These are phyloP conservation scores for Tinea semifulvella DNA, from an alignment of 2,888 invertebrate species.

Conservation along the genomic window DNA sequence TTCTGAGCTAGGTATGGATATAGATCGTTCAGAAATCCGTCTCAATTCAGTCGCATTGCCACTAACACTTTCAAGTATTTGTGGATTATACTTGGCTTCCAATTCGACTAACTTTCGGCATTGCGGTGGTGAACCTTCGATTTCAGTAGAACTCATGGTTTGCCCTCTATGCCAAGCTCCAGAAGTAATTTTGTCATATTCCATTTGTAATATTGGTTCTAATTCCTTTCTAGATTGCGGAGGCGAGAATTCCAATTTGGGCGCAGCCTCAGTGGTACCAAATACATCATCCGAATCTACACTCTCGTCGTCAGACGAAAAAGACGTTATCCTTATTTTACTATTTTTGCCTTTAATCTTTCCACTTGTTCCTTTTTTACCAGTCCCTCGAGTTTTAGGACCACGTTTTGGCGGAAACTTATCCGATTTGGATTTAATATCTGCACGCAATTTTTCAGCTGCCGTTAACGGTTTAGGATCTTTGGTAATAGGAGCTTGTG, in stretches of 20 bases:
- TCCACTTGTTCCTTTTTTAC: slow-evolving; percentile 63
- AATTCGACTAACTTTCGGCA: slow-evolving; percentile 72
- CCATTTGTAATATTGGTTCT: slow-evolving; percentile 76
- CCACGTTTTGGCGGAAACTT: slow-evolving; percentile 71
- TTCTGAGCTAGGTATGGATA: slow-evolving; percentile 80
- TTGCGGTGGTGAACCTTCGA: slow-evolving; percentile 79
- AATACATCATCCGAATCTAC: slow-evolving; percentile 81
- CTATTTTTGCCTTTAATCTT: slow-evolving; percentile 70
- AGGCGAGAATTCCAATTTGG: slow-evolving; percentile 77
- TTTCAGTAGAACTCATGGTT: slow-evolving; percentile 81
- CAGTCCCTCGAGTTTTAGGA: slow-evolving; percentile 69
- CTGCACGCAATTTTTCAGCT: slow-evolving; percentile 57
- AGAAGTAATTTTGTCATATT: slow-evolving; percentile 74
- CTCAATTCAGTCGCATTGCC: slow-evolving; percentile 73
- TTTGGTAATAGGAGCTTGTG: slow-evolving; percentile 48
- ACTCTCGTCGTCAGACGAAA: slow-evolving; percentile 80
- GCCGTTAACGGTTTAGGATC: slow-evolving; percentile 53
- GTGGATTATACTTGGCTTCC: slow-evolving; percentile 72
- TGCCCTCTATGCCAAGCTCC: slow-evolving; percentile 75
- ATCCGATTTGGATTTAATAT: slow-evolving; percentile 67
- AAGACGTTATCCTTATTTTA: slow-evolving; percentile 78
- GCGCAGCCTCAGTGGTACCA: slow-evolving; percentile 78
- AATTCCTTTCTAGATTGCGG: slow-evolving; percentile 80
- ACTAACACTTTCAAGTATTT: slow-evolving; percentile 69
- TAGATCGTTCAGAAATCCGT: slow-evolving; percentile 76